phyloP scores from a whole-genome alignment of 2,797 vertebrate species.

The Okamejei kenojei region DNA sequence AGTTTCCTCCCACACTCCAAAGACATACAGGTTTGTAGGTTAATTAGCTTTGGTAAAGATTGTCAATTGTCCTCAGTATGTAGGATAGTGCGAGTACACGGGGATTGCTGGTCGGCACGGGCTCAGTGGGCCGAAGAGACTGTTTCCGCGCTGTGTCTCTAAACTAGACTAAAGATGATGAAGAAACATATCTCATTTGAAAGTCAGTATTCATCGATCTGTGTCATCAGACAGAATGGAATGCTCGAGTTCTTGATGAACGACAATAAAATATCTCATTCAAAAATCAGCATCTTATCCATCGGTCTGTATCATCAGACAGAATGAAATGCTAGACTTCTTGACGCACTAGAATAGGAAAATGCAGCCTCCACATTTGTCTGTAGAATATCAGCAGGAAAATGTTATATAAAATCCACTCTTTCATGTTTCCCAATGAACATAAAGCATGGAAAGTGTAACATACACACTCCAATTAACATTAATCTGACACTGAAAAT shows the following conservation, averaged over 20 bases:
- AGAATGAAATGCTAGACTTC: neutral
- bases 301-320: neutral
- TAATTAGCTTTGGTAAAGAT: too few species aligned
- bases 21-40: too few species aligned
- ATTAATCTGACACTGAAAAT: neutral
- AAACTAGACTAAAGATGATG: too few species aligned
- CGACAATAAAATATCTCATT: neutral
- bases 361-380: neutral
- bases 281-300: neutral
- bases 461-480: neutral
- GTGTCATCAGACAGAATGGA: neutral
- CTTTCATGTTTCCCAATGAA: neutral
- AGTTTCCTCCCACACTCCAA: too few species aligned
- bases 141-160: too few species aligned
- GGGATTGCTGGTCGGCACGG: too few species aligned
- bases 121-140: too few species aligned
- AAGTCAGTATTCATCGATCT: too few species aligned
- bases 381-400: neutral
- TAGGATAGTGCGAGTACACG: too few species aligned
- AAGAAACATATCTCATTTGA: too few species aligned
- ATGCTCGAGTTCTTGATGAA: neutral
- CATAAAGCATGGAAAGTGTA: neutral
- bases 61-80: too few species aligned
- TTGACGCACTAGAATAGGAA: neutral
- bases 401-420: neutral